These are phyloP conservation scores for Crotalus adamanteus DNA, from an alignment of 2,797 vertebrate species.

Conservation along the genomic window DNA sequence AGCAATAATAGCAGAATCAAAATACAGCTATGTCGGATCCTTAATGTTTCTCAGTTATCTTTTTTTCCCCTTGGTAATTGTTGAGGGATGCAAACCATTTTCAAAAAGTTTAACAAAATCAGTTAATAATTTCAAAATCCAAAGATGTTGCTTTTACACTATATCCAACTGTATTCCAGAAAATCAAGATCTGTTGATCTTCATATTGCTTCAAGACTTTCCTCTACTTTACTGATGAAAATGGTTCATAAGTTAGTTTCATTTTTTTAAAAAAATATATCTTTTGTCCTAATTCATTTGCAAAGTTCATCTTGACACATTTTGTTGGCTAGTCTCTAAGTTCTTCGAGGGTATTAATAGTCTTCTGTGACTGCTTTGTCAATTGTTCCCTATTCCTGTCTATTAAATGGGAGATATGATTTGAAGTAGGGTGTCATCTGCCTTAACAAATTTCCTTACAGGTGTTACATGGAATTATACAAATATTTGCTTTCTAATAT, in stretches of 20 bases:
- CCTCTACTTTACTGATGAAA: neutral
- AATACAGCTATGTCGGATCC: neutral
- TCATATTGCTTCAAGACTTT: neutral
- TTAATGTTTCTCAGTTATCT: neutral
- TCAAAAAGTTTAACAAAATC: neutral
- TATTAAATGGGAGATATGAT: neutral
- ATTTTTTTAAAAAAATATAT: neutral
- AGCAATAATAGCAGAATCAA: neutral
- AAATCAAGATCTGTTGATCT: neutral
- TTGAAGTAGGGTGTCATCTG: neutral
- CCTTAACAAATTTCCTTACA: neutral
- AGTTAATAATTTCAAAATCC: neutral
- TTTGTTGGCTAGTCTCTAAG: neutral
- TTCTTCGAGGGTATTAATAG: neutral
- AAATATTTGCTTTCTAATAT: neutral
- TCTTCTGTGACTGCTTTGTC: neutral
- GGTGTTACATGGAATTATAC: neutral
- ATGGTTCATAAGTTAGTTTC: neutral
- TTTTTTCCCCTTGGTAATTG: neutral
- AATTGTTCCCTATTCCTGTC: neutral
- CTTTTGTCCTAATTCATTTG: neutral
- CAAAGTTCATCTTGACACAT: neutral
- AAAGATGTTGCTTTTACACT: neutral
- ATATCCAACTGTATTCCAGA: neutral
- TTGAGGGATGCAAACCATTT: neutral